Conservation (phyloP, 2,888 invertebrate genomes). For the Atrina japonica region DNA sequence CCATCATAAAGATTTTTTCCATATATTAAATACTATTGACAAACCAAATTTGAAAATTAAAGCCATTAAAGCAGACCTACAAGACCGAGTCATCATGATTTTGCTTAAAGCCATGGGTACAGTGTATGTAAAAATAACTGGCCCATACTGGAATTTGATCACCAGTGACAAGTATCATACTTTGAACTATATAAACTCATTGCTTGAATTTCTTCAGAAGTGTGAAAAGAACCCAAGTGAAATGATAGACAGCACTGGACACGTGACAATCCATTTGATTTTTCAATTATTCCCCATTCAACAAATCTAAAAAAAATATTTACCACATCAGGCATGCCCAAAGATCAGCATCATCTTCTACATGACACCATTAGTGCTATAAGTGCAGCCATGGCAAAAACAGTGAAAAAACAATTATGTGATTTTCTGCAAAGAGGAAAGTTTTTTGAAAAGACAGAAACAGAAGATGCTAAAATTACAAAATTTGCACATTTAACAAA, state of each 20-base stretch:
- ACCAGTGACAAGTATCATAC: constrained; percentile 38
- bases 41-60: constrained; percentile 45
- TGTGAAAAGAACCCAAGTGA: constrained; percentile 12
- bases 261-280: neutral
- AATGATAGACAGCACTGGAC: neutral
- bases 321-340: neutral
- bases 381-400: neutral
- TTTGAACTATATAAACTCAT: constrained; percentile 27
- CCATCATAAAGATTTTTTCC: constrained; percentile 39
- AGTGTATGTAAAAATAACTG: constrained; percentile 42
- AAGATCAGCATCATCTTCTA: constrained; percentile 32
- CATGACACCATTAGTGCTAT: neutral
- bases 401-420: constrained; percentile 5
- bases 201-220: constrained; percentile 15
- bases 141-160: constrained; percentile 49
- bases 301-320: neutral
- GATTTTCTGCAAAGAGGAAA: constrained; percentile 8
- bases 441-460: neutral
- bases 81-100: constrained; percentile 12
- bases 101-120: constrained; percentile 40
- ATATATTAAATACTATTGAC: constrained; percentile 29
- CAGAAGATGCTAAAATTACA: constrained; percentile 36
- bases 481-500: constrained; percentile 46
- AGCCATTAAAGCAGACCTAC: constrained; percentile 38
- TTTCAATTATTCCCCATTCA: neutral